Base-by-base conservation (phyloP, 2,113 vertebrate species). In the Sialia sialis region DNA sequence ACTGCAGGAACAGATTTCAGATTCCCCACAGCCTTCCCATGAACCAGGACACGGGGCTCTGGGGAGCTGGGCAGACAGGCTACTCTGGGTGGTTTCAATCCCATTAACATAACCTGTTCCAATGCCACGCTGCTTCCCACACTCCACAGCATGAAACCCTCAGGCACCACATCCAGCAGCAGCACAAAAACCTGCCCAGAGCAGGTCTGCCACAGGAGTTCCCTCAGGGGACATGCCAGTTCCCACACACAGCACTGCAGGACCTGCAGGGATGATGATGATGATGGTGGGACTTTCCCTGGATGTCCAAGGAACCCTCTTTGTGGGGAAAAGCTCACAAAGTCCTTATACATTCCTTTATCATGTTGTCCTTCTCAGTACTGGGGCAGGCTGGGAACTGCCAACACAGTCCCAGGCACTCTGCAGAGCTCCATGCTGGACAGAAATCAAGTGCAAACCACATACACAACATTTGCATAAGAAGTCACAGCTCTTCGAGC, bases 241-340 rank as follows among this genome's bases (percentile, higher is more conserved):
- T 62, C 63, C 19, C 66, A 52, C 22, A 20, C 36, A 13, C 34
- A 29, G 48, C 0, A 0, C 32, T 6, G 8, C 0, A 0, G 16
- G 16, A 58, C 38, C 49, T 21, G 54, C 3, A 9, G 25, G 16
- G 69, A 73, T 10, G 9, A 30, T 29, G 38, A 21, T 11, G 9
- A 18, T 11, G 9, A 29, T 30, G 18, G 27, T 0, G 1, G 52
- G 7, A 55, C 54, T 58, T 43, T 34, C 30, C 52, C 18, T 15
- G 13, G 12, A 36, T 59, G 66, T n/a, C 26, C 38, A 26, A 34
- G 80, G 32, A 54, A 6, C 23, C n/a, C 20, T 16, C 7, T 7
- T 39, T 3, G 4, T 20, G 5, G n/a, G 12, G 21, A n/a, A 49
- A 66, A 73, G 12, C 19, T 27, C 38, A 54, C 23, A 32, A 22